Evolutionary conservation across 1,140 invertebrate genomes (phyloP).

Genomic region (Pinna nobilis): DNA sequence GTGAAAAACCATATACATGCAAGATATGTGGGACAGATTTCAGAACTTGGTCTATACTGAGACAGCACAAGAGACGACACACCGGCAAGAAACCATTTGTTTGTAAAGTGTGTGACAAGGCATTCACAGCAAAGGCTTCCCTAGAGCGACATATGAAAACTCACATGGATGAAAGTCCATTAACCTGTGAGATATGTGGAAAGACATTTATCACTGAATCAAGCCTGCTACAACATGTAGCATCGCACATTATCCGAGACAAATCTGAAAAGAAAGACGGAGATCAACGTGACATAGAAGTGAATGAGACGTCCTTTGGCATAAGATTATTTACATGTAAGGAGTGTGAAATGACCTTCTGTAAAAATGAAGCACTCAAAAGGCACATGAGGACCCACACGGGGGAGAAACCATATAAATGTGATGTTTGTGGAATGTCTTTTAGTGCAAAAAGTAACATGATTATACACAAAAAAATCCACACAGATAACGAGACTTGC

Average conservation of each 20-base stretch:
- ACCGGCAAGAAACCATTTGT: conserved; percentile 14
- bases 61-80: background rate
- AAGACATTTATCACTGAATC: conserved; percentile 12
- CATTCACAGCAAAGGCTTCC: conserved; percentile 1
- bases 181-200: conserved; percentile 10
- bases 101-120: conserved; percentile 22
- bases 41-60: background rate
- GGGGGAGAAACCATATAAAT: conserved; percentile 97
- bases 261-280: too few species aligned
- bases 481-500: conserved; percentile 95
- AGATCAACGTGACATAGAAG: too few species aligned
- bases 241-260: too few species aligned
- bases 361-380: conserved; percentile 78
- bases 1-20: conserved; percentile 73
- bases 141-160: conserved; percentile 17
- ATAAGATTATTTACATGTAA: conserved; percentile 57
- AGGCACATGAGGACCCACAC: conserved; percentile 89
- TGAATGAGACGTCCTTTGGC: too few species aligned
- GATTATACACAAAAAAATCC: conserved; percentile 95
- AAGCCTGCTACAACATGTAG: background rate
- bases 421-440: conserved; percentile 94
- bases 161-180: conserved; percentile 16
- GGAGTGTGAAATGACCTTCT: conserved; percentile 80
- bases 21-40: conserved; percentile 46
- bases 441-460: conserved; percentile 97